Evolutionary conservation across 2,797 vertebrate species (phyloP), one percentile per base, ranked within the genome.

Genomic region (Erethizon dorsatum): DNA sequence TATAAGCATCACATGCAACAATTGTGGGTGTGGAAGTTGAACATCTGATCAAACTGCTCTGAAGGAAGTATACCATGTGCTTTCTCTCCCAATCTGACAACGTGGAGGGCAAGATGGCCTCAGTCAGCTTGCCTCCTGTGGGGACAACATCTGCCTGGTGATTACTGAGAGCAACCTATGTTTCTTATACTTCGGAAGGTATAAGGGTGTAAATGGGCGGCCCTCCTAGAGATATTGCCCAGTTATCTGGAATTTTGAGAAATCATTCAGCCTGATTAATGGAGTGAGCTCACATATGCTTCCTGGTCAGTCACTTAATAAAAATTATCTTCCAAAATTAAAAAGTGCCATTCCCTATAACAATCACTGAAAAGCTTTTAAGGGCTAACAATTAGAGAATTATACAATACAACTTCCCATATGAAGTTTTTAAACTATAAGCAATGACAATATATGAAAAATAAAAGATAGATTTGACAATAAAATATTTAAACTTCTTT

Each of bases 311-410:
- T 82, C 63, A 22, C 20, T 94, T 56, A 84, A 57, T 61, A 69
- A 89, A 88, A 24, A n/a, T 69, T 77, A 7, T 33, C 69, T 92
- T 88, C 52, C 83, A 88, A 75, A 94, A 73, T 69, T 69, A 90
- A 52, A 33, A 91, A 79, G 22, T n/a, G 13, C 3, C 86, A 59
- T 57, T 57, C 18, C 82, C 33, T 41, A 9, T 45, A 65, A 45
- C 37, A 77, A 47, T 41, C 45, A n/a, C 0, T 59, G 24, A 84
- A 59, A 80, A 88, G 9, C 9, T 77, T 84, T 90, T 47, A 71
- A 77, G 50, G 50, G 26, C 33, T 90, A 67, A 47, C 6, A 65
- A 33, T n/a, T 15, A 87, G 13, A 90, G 28, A 94, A 65, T 56
- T 37, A 63, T 5, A 41, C 10, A 20, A 79, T 75, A 82, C 82